A percentile compares a stretch with the other conserved stretches of the same genome.
phyloP scores from a whole-genome alignment of 2,888 invertebrate genomes.

The Baronia brevicornis region DNA sequence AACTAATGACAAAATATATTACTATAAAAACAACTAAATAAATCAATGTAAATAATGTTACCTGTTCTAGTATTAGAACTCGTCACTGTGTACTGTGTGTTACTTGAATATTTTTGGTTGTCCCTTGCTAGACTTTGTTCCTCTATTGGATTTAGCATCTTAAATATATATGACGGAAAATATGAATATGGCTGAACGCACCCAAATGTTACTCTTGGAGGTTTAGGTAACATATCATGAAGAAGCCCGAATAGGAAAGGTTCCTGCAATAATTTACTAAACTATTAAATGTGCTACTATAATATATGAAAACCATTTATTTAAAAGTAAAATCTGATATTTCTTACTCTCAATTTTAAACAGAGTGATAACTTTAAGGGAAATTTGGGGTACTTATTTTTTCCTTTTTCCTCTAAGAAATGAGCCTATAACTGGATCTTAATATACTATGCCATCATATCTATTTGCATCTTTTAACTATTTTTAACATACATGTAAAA shows the following conservation, averaged over 20 bases:
- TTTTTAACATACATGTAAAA: slow-evolving; percentile 7
- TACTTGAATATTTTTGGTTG: slow-evolving; percentile 35
- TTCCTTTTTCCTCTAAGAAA: no score
- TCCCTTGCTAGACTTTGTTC: slow-evolving; percentile 29
- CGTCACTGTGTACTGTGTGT: slow-evolving; percentile 53
- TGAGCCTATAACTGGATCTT: no score
- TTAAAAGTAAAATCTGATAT: no score
- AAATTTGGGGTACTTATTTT: no score
- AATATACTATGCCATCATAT: no score
- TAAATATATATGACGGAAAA: slow-evolving; percentile 61
- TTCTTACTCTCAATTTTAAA: no score
- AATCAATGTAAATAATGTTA: slow-evolving; percentile 30
- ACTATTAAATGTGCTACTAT: background rate
- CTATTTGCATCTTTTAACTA: slow-evolving; percentile 5
- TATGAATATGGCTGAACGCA: slow-evolving; percentile 64
- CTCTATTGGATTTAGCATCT: slow-evolving; percentile 54
- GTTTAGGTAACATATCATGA: slow-evolving; percentile 62
- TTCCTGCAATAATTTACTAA: slow-evolving; percentile 41
- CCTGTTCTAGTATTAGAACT: slow-evolving; percentile 56
- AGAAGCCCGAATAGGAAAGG: slow-evolving; percentile 64
- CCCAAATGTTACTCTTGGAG: slow-evolving; percentile 45
- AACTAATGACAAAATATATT: background rate
- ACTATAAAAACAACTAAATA: background rate
- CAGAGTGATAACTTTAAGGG: background rate
- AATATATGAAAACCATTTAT: no score